These are phyloP conservation scores for Planococcus citri DNA, from an alignment of 1,140 invertebrate species.

Conservation along the genomic window DNA sequence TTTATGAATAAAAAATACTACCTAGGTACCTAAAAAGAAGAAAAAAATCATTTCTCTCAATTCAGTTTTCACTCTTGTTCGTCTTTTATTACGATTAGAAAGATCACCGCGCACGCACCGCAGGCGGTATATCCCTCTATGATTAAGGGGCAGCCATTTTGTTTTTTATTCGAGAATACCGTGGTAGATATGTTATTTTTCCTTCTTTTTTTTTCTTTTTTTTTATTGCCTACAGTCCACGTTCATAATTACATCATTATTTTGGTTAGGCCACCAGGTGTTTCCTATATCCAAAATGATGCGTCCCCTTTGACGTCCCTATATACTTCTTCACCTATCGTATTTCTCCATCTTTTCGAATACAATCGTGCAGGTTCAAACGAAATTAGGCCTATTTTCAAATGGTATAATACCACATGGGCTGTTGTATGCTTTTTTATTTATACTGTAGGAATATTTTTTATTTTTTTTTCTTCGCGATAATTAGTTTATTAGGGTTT, in stretches of 20 bases:
- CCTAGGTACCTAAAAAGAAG: too few relatives aligned
- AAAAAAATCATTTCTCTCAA: neutral
- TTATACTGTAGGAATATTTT: too few relatives aligned
- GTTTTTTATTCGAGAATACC: conserved; percentile 9
- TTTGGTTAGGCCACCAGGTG: conserved; percentile 10
- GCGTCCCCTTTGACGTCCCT: neutral
- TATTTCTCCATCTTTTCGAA: neutral
- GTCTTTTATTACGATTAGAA: neutral
- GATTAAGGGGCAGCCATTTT: conserved; percentile 16
- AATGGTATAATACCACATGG: neutral
- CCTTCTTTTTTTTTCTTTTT: neutral
- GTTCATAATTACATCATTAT: conserved; percentile 20
- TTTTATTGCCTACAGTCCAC: neutral
- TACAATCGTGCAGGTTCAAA: neutral
- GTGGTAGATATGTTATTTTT: neutral
- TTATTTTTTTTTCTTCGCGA: too few relatives aligned
- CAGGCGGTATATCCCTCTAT: conserved; percentile 17
- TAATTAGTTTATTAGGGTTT: too few relatives aligned
- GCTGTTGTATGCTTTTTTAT: too few relatives aligned
- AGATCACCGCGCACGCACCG: conserved; percentile 10
- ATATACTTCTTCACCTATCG: neutral
- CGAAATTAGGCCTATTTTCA: conserved; percentile 7
- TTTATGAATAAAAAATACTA: too few relatives aligned
- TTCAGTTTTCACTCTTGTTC: neutral
- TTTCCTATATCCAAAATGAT: neutral